Conservation (phyloP, 1,140 invertebrate genomes). For the Mamestra configurata region DNA sequence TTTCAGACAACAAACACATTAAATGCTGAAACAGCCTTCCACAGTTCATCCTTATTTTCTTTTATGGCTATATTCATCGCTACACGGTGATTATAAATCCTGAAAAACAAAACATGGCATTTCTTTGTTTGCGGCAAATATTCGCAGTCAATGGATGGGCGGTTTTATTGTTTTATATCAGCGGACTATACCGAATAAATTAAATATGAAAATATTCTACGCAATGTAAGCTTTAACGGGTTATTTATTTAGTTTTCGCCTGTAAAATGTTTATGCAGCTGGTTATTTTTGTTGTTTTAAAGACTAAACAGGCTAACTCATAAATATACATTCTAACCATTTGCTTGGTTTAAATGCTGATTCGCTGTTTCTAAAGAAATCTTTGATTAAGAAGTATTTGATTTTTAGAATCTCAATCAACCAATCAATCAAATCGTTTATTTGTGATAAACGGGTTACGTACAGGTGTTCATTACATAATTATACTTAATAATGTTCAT, state of each 20-base stretch:
- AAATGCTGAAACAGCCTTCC: conserved; percentile 3
- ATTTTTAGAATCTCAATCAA: too few species aligned
- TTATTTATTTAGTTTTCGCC: neutral
- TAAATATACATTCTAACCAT: too few species aligned
- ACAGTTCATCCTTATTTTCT: conserved; percentile 16
- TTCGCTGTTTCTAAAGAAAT: too few species aligned
- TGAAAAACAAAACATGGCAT: conserved; percentile 17
- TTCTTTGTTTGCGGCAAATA: conserved; percentile 29
- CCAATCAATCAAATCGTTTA: too few species aligned
- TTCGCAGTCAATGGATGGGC: conserved; percentile 13
- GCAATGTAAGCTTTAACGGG: neutral
- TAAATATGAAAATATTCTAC: conserved; percentile 16
- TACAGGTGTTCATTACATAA: too few species aligned
- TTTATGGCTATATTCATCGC: conserved; percentile 23
- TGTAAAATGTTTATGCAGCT: neutral
- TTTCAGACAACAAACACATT: conserved; percentile 12
- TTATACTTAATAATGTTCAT: too few species aligned
- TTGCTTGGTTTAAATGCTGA: too few species aligned
- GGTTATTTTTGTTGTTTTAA: too few species aligned
- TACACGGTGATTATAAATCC: conserved; percentile 24
- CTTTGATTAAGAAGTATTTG: too few species aligned
- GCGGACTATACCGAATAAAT: neutral
- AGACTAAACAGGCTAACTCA: too few species aligned
- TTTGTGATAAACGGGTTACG: too few species aligned
- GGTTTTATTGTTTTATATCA: conserved; percentile 20